These are phyloP conservation scores for Puffinus mauretanicus DNA, from an alignment of 2,113 vertebrate species.

Conservation along the genomic window DNA sequence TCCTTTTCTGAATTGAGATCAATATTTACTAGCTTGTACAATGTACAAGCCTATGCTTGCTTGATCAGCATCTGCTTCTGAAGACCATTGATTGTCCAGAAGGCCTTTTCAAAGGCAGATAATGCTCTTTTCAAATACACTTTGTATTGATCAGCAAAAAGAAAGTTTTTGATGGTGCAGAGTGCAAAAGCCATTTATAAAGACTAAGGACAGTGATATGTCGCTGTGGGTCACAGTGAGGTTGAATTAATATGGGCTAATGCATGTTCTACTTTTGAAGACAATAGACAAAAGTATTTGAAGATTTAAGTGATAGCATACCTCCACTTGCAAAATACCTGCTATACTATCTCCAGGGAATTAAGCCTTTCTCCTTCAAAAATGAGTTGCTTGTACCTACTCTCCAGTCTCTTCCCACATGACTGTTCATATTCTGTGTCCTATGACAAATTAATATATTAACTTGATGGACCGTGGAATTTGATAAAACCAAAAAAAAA, in stretches of 20 bases:
- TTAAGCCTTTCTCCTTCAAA: constrained; percentile 20
- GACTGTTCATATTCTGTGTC: neutral
- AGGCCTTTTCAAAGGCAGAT: constrained; percentile 77
- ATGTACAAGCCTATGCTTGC: constrained; percentile 69
- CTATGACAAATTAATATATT: constrained; percentile 1
- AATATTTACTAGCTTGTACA: constrained; percentile 78
- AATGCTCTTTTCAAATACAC: constrained; percentile 77
- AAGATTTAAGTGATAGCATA: neutral
- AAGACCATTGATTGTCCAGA: constrained; percentile 80
- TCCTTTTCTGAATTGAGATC: constrained; percentile 74
- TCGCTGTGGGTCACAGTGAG: neutral
- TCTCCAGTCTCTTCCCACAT: neutral
- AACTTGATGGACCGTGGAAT: neutral
- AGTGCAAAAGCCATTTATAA: constrained; percentile 62
- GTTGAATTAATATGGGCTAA: constrained; percentile 63
- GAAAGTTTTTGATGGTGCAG: constrained; percentile 68
- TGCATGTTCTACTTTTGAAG: constrained; percentile 29
- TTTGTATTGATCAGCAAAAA: constrained; percentile 84
- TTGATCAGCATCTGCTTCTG: constrained; percentile 83
- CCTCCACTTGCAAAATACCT: constrained; percentile 17
- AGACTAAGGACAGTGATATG: constrained; percentile 49
- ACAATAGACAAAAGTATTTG: constrained; percentile 7
- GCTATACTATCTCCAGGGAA: neutral
- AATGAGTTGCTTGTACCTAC: neutral
- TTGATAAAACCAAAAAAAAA: neutral